Base-by-base conservation (phyloP, 2,797 vertebrate genomes). In the Myotis findleyi region DNA sequence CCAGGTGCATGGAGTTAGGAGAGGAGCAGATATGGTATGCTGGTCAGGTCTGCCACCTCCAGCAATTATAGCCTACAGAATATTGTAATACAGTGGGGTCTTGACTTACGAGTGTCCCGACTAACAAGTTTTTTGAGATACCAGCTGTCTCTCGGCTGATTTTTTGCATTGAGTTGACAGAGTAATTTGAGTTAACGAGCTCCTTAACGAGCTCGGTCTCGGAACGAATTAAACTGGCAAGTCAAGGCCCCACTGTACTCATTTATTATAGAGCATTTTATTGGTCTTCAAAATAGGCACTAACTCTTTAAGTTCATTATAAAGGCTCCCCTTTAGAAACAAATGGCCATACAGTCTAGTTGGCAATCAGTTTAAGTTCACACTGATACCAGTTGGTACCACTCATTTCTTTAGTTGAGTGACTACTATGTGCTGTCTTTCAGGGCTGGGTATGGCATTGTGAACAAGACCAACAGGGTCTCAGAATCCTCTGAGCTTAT, bases 261-360 rank as follows among this genome's bases (percentile, higher is more conserved):
- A 57, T 64, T 83, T 87, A 51, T 55, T 30, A 0, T 68, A 75
- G 17, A 73, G 6, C 59, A 91, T 81, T 94, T 73, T 73, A 27
- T 66, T 91, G 38, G 7, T 36, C 87, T 94, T 90, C 69, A 84
- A 94, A 82, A 66, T 68, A 82, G 49, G 51, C 7, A 47, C 3
- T 30, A 55, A 41, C 4, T 92, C 33, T 77, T 69, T 55, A 64
- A 38, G 47, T 90, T 47, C 47, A 49, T 44, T 91, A 51, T 55
- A 73, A 89, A 89, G 73, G 6, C n/a, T 95, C n/a, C 11, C 33
- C 21, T 81, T 89, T 93, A 95, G 44, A 21, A 8, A n/a, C 30
- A 90, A 59, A 59, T 6, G 73, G 6, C 25, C 30, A 38, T 82
- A 16, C 7, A 30, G 21, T 75, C 38, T 79, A 69, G 64, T 12